A percentile compares a stretch with the other conserved stretches of the same genome.
Evolutionary conservation across 2,113 vertebrate genomes (phyloP).

Genomic region (Reinhardtius hippoglossoides): DNA sequence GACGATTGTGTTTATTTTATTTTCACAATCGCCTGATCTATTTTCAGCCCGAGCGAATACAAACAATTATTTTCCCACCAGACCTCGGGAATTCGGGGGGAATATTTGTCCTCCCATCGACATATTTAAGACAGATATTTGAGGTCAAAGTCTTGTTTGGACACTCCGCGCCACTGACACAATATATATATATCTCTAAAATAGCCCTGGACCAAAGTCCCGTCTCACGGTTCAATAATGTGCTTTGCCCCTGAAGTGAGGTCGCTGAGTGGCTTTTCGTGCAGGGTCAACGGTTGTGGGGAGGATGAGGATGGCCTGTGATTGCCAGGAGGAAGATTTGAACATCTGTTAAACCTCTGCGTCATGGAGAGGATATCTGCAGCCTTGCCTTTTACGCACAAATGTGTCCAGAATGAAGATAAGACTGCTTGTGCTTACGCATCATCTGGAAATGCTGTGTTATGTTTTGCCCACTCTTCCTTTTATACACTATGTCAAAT

Average conservation of each 20-base stretch:
- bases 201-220: constrained; percentile 59
- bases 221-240: constrained; percentile 70
- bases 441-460: neutral
- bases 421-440: neutral
- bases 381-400: constrained; percentile 44
- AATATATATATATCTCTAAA: constrained; percentile 65
- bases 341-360: constrained; percentile 76
- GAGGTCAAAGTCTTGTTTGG: constrained; percentile 74
- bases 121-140: constrained; percentile 68
- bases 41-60: constrained; percentile 24
- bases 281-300: constrained; percentile 51
- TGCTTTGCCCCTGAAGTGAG: constrained; percentile 59
- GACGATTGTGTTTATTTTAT: neutral
- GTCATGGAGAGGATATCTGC: constrained; percentile 33
- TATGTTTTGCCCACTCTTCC: neutral
- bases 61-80: constrained; percentile 60
- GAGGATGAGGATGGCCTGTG: neutral
- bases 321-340: constrained; percentile 42
- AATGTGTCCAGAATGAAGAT: constrained; percentile 15
- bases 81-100: constrained; percentile 42
- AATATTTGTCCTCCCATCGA: constrained; percentile 59
- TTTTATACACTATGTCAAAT: neutral
- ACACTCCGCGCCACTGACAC: constrained; percentile 45
- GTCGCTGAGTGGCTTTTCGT: constrained; percentile 58
- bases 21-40: neutral